phyloP scores from a whole-genome alignment of 2,797 vertebrate genomes.

The Tapirus indicus region DNA sequence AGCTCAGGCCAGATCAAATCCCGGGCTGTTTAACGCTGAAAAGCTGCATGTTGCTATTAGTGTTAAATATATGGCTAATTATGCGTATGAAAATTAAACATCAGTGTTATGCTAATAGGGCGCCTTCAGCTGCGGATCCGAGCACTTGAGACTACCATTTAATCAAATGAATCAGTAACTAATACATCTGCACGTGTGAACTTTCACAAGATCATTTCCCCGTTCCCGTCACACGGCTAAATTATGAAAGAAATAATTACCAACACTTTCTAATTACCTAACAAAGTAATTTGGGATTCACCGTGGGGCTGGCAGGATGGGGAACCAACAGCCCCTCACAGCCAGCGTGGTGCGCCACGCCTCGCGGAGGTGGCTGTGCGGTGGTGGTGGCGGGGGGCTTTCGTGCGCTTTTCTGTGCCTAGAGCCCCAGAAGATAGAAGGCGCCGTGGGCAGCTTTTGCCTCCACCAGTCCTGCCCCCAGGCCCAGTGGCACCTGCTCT shows the following conservation, averaged over 20 bases:
- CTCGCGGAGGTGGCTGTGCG: constrained; percentile 40
- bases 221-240: constrained; percentile 87
- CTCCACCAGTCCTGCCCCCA: neutral
- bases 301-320: constrained; percentile 83
- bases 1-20: constrained; percentile 91
- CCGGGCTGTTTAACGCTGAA: constrained; percentile 90
- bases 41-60: constrained; percentile 93
- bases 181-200: constrained; percentile 94
- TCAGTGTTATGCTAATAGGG: constrained; percentile 98
- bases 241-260: constrained; percentile 91
- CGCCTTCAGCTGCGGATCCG: constrained; percentile 95
- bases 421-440: constrained; percentile 14
- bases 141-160: constrained; percentile 95
- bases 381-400: neutral
- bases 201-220: constrained; percentile 90
- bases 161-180: constrained; percentile 95
- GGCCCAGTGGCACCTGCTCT: neutral
- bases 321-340: constrained; percentile 84
- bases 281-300: constrained; percentile 90
- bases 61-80: constrained; percentile 99
- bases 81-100: constrained; percentile 99
- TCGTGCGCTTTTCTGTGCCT: constrained; percentile 46
- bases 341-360: constrained; percentile 76
- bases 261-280: constrained; percentile 91
- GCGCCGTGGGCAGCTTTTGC: neutral